These are phyloP conservation scores for Cantharis rustica DNA, from an alignment of 2,888 invertebrate species.

Conservation along the genomic window DNA sequence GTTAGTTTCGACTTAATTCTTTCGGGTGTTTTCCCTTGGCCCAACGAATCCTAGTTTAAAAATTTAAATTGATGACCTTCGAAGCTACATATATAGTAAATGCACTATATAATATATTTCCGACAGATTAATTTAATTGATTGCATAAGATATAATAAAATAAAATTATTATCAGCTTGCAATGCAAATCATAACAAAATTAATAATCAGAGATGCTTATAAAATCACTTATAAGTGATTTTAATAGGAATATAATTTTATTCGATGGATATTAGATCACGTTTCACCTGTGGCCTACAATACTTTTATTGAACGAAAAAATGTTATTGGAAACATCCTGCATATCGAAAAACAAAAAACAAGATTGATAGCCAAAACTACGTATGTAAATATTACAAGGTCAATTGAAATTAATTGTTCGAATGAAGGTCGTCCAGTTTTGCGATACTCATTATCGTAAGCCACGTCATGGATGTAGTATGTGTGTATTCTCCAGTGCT, in stretches of 20 bases:
- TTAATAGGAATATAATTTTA: background rate
- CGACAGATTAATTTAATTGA: background rate
- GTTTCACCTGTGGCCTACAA: background rate
- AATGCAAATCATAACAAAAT: background rate
- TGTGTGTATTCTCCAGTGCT: background rate
- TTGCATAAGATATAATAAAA: background rate
- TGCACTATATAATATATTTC: no score
- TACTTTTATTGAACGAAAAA: background rate
- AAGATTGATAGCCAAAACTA: no score
- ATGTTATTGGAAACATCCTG: background rate
- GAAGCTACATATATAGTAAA: no score
- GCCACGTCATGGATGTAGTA: slow-evolving; percentile 4
- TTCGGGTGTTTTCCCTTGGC: no score
- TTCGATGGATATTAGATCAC: background rate
- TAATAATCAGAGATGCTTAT: background rate
- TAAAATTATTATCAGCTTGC: background rate
- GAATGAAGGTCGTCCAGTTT: background rate
- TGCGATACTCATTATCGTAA: background rate
- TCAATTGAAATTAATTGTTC: background rate
- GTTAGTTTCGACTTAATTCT: no score
- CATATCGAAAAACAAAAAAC: background rate
- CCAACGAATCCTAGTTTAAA: no score
- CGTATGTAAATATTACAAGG: background rate
- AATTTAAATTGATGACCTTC: background rate
- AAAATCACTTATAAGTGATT: background rate